Evolutionary conservation across 2,888 invertebrate species (phyloP).

Genomic region (Alviniconcha strummeri): DNA sequence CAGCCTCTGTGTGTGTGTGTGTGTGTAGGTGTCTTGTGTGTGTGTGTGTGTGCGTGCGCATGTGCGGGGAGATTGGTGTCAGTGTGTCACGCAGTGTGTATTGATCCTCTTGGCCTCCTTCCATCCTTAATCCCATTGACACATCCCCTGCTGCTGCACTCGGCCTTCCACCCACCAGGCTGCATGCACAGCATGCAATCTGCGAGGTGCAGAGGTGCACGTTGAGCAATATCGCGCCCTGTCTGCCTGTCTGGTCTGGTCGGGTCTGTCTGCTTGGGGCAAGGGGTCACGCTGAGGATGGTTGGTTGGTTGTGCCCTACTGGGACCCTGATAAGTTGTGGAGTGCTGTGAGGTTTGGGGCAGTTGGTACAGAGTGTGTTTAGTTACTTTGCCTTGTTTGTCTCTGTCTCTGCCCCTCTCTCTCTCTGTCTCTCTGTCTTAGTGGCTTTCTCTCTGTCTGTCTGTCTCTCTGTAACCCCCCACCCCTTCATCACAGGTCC

Average conservation of each 20-base stretch:
- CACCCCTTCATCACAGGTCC: not conserved
- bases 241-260: not conserved
- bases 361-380: no score
- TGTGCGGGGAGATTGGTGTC: constrained; percentile 8
- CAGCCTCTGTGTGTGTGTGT: no score
- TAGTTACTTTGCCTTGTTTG: no score
- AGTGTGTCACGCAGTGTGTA: constrained; percentile 8
- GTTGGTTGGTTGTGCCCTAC: not conserved
- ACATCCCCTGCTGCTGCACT: no score
- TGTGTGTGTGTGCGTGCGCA: not conserved
- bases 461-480: constrained; percentile 8
- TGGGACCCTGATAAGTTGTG: no score
- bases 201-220: not conserved
- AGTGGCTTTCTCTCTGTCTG: not conserved
- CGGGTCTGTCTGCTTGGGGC: not conserved
- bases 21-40: no score
- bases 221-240: constrained; percentile 22
- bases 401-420: not conserved
- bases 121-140: not conserved
- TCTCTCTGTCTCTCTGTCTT: not conserved
- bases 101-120: constrained; percentile 17
- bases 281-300: not conserved
- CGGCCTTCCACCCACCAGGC: no score
- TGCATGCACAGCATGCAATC: constrained; percentile 9
- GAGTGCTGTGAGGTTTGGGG: no score